phyloP scores from a whole-genome alignment of 2,888 invertebrate genomes.

The Epistrophe grossulariae region DNA sequence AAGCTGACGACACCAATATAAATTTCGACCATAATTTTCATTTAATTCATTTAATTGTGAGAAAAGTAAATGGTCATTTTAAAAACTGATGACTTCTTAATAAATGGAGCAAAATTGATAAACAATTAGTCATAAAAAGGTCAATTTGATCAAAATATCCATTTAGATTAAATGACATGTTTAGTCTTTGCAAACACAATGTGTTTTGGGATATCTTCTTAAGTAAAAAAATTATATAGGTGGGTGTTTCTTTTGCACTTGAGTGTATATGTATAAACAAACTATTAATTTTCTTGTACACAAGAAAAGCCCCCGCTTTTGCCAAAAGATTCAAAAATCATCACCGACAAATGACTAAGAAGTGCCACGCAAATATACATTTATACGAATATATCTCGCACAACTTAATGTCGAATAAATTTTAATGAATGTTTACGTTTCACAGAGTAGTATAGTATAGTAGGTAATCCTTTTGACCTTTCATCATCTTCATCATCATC shows the following conservation, averaged over 20 bases:
- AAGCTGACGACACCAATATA: no score
- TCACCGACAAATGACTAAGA: constrained; percentile 13
- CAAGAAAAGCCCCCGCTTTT: constrained; percentile 18
- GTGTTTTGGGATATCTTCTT: no score
- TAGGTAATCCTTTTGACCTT: constrained; percentile 32
- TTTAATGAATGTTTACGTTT: constrained; percentile 61
- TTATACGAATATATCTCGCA: not conserved
- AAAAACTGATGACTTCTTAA: no score
- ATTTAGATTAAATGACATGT: no score
- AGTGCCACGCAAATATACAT: constrained; percentile 20
- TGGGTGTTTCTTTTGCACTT: constrained; percentile 29
- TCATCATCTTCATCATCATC: constrained; percentile 14
- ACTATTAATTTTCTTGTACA: not conserved
- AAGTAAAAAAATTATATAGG: no score
- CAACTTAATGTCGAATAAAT: constrained; percentile 59
- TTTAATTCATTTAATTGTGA: no score
- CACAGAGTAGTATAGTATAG: constrained; percentile 5
- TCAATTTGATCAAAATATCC: no score
- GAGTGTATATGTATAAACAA: constrained; percentile 8
- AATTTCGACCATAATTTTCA: no score
- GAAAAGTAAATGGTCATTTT: no score
- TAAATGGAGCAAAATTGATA: no score
- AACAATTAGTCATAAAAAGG: no score
- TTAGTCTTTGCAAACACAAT: no score
- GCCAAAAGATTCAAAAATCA: not conserved